Percentiles rank a stretch among this genome's conserved stretches.
Conservation (phyloP, 1,140 invertebrate genomes). For the Halotydeus destructor region DNA sequence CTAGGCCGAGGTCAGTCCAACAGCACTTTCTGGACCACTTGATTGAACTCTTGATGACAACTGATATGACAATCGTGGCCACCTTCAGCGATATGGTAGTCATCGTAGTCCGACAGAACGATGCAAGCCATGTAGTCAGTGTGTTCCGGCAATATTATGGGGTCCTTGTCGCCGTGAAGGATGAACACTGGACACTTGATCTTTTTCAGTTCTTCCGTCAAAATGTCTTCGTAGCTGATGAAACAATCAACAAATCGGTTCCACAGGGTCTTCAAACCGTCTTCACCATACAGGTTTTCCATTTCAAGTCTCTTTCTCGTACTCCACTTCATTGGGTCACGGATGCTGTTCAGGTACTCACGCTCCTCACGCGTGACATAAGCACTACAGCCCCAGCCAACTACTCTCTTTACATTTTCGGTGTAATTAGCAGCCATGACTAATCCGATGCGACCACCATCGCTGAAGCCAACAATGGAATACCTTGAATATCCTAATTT, state of each 20-base stretch:
- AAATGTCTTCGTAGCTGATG: conserved; percentile 29
- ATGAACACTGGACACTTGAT: no score
- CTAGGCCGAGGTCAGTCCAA: no score
- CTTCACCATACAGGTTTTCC: conserved; percentile 8
- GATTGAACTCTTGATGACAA: no score
- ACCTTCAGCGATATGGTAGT: no score
- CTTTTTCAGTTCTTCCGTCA: no score
- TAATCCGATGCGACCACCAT: conserved; percentile 9
- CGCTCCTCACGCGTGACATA: conserved; percentile 6
- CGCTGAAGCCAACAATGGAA: conserved; percentile 10
- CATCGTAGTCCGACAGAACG: no score
- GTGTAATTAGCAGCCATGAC: conserved; percentile 2
- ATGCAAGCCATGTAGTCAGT: no score
- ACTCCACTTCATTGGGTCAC: conserved; percentile 1
- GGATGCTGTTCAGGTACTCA: neutral
- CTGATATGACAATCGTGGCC: no score
- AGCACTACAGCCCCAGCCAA: conserved; percentile 11
- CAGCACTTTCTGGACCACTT: no score
- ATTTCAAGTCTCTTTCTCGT: neutral
- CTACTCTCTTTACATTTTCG: conserved; percentile 4
- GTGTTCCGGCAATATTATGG: no score
- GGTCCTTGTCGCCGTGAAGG: no score
- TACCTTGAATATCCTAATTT: neutral
- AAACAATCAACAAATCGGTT: conserved; percentile 4
- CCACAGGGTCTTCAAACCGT: conserved; percentile 8